Percentiles rank a stretch among this genome's conserved stretches.
Conservation (phyloP, 2,797 vertebrate genomes). For the Paramormyrops hopkinsi region DNA sequence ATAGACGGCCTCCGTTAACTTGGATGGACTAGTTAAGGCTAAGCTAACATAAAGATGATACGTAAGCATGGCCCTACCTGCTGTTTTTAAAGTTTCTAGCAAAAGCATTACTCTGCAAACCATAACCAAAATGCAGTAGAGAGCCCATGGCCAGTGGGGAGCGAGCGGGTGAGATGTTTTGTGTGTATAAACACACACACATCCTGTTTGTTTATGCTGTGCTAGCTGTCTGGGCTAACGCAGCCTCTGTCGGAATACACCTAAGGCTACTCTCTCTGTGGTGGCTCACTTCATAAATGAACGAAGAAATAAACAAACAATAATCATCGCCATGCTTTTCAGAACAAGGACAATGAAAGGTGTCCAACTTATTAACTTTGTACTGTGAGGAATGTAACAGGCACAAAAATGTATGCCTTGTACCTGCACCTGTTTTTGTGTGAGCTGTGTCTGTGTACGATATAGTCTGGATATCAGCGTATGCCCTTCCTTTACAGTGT, state of each 20-base stretch:
- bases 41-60: not conserved
- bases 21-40: not conserved
- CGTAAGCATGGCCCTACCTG: not conserved
- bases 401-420: conserved; percentile 50
- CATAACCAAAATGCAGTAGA: not conserved
- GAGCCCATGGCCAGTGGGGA: not conserved
- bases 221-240: not conserved
- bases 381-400: conserved; percentile 30
- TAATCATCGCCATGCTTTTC: not conserved
- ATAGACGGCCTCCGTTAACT: not conserved
- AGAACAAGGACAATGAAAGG: not conserved
- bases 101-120: not conserved
- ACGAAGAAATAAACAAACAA: not conserved
- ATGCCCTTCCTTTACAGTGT: not conserved
- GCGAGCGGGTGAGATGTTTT: not conserved
- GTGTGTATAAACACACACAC: not conserved
- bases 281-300: not conserved
- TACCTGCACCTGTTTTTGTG: conserved; percentile 46
- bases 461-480: not conserved
- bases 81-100: not conserved
- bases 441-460: not conserved
- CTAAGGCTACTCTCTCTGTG: not conserved
- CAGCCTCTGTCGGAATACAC: not conserved
- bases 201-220: not conserved
- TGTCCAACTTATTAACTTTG: not conserved